Evolutionary conservation across 1,140 invertebrate species (phyloP), one percentile per base, ranked within the genome.

Genomic region (Temnothorax curvispinosus): DNA sequence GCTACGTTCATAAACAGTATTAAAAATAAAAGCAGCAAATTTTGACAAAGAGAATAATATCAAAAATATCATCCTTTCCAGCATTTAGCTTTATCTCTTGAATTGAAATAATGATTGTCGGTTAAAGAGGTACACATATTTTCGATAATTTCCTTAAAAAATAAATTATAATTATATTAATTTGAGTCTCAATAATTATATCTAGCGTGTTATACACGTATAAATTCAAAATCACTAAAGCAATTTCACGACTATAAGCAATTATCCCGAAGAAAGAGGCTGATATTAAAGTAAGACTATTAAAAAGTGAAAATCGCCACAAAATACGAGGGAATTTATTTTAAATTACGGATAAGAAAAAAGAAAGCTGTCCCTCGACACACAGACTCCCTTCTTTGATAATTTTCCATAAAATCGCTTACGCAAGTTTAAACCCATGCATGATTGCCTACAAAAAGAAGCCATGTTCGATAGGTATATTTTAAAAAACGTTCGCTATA

Each of bases 321-420:
- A 75, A 84, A 75, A 60, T 84, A 58, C 62, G 13, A 58, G 54
- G 3, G 18, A 82, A 74, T 74, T 44, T 74, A 74, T 84, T 74
- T 47, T 60, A 74, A 84, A 75, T 74, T 38, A 3, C 9, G 27
- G 54, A 74, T 52, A 72, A 81, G 78, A 44, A 72, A 62, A 60
- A 84, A 58, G 13, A 35, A 84, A 62, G n/a, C 27, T 58, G 80
- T n/a, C 32, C 52, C 52, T 69, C 41, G 32, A n/a, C 76, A 65
- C 58, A 65, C 58, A 65, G 15, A n/a, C 69, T 60, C 32, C 50
- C 11, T 72, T 82, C 80, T 84, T 74, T 74, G 80, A 84, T 27
- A 60, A 84, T 75, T 60, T 84, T 74, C 80, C 27, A 38, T 84
- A 60, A 84, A 84, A 75, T 74, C 41, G 80, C 38, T 84, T 60